Base-by-base conservation (phyloP, 2,113 vertebrate genomes). In the Misgurnus mizolepis region DNA sequence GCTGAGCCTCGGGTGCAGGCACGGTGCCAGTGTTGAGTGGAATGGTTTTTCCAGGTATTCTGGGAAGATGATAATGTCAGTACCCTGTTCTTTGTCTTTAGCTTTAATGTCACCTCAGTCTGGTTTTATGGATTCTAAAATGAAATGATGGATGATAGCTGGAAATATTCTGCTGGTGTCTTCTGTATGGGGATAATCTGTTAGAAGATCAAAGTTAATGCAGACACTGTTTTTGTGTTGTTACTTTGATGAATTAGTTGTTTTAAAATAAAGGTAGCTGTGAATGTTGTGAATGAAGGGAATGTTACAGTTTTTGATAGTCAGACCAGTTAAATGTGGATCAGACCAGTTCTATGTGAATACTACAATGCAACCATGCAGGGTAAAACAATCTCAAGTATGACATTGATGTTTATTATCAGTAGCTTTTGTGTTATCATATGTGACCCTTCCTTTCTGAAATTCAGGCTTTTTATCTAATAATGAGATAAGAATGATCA, bases 11-110 rank as follows among this genome's bases (percentile, higher is more conserved):
- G 55, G 43, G 74, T 56, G 79, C 75, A 61, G 71, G 84, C 74
- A 40, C 62, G 60, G 50, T 84, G 80, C 78, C 87, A 84, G 55
- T 81, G 84, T 69, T 40, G 67, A 18, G 55, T 58, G 17, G 17
- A 83, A 79, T 83, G 87, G 86, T 89, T 88, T 79, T 73, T 82
- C 76, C 76, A 82, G 83, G 77, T 78, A 71, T 84, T 84, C 67
- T 49, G 55, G 34, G 61, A 7, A 77, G 41, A 68, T 86, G 87
- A 89, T 88, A 86, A 87, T 82, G 68, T 75, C 64, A 88, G 80
- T 12, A 50, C 67, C 45, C 67, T 45, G 64, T 64, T 67, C 67
- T 45, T 49, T 43, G 39, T 15, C 80, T 64, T 11, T 83, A 39
- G 64, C 50, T 50, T 47, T 74, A 71, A 82, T 71, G 53, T 64